phyloP scores from a whole-genome alignment of 2,113 vertebrate species.

The Grallaria varia region DNA sequence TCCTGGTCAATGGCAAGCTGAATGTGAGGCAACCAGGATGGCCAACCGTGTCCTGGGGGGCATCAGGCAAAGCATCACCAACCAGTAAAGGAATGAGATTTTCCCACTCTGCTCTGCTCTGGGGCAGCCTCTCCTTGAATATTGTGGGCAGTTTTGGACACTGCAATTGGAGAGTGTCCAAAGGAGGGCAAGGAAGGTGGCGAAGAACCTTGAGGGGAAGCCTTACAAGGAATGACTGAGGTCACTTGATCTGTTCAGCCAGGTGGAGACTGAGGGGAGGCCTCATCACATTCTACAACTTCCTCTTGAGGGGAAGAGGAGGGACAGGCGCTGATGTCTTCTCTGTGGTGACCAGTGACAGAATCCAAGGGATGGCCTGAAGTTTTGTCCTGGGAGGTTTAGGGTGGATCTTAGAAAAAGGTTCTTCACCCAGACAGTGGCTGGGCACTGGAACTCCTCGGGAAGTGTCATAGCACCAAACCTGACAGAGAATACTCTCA shows the following conservation, averaged over 20 bases:
- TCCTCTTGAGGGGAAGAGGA: neutral
- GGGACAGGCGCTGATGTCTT: neutral
- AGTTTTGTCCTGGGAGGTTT: neutral
- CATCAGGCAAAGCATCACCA: neutral
- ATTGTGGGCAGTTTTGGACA: rapidly evolving
- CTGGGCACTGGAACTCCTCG: neutral
- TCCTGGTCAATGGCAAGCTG: rapidly evolving
- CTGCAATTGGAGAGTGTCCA: neutral
- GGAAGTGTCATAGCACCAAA: neutral
- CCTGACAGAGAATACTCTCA: neutral
- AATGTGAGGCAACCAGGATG: neutral
- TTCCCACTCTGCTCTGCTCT: neutral
- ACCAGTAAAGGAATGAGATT: rapidly evolving
- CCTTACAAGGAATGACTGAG: rapidly evolving
- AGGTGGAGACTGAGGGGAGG: neutral
- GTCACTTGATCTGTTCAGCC: neutral
- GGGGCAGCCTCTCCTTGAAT: rapidly evolving
- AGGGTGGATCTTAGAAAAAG: neutral
- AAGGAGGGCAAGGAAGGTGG: rapidly evolving
- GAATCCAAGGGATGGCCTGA: rapidly evolving
- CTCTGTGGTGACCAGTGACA: neutral
- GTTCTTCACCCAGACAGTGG: rapidly evolving
- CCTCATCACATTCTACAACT: neutral
- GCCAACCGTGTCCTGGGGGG: rapidly evolving
- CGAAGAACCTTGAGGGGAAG: neutral